Conservation (phyloP, 2,888 invertebrate genomes). For the Drosophila cyrtoloma region DNA sequence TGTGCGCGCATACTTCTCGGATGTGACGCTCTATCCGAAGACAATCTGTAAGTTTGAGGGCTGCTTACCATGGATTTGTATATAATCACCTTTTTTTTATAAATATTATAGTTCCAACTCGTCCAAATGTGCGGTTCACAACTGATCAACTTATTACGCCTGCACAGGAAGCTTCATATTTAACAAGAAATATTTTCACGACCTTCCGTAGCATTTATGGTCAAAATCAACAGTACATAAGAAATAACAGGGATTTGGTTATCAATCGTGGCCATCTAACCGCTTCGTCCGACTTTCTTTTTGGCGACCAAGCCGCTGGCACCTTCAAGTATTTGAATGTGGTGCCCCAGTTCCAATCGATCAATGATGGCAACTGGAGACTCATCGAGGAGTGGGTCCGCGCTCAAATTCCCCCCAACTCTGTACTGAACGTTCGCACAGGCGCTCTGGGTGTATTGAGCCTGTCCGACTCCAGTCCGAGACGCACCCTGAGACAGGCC, state of each 20-base stretch:
- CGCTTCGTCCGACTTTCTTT: conserved; percentile 85
- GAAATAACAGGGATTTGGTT: neutral
- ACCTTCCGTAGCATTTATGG: conserved; percentile 10
- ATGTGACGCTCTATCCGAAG: conserved; percentile 7
- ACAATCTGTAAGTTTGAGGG: conserved; percentile 1
- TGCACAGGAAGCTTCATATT: conserved; percentile 1
- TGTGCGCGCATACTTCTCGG: conserved; percentile 7
- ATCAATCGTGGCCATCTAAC: conserved; percentile 85
- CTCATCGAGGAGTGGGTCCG: conserved; percentile 84
- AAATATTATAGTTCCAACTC: neutral
- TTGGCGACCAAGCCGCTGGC: conserved; percentile 84
- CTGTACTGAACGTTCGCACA: conserved; percentile 15
- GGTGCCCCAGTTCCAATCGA: conserved; percentile 86
- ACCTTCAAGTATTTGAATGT: conserved; percentile 86
- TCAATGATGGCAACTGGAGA: conserved; percentile 87
- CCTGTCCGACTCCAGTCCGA: neutral
- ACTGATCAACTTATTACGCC: conserved; percentile 6
- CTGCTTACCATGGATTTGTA: neutral
- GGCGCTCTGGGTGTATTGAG: conserved; percentile 11
- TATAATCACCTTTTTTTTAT: neutral
- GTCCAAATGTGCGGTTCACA: conserved; percentile 4
- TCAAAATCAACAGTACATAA: neutral
- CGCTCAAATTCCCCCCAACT: neutral
- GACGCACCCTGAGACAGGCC: neutral
- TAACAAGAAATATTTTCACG: neutral